Conservation (phyloP, 2,113 vertebrate species). For the Larimichthys crocea region DNA sequence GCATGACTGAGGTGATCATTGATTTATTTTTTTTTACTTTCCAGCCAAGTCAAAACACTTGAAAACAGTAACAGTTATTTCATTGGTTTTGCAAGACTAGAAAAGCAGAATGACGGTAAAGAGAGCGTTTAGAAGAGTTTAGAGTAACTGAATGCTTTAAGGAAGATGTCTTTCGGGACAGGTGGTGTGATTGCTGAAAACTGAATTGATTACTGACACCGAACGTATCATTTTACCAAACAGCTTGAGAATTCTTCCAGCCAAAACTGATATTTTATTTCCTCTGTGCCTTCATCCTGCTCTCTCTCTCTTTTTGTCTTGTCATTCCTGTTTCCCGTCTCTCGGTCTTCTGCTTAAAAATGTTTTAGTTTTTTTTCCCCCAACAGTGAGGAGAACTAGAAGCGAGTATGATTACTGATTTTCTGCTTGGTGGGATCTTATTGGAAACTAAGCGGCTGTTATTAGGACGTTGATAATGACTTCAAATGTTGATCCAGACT, state of each 20-base stretch:
- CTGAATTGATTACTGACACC: background rate
- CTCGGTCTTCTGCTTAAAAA: conserved; percentile 20
- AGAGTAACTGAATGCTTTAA: background rate
- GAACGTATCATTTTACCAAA: background rate
- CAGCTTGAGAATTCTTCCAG: background rate
- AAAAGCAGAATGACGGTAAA: too few species aligned
- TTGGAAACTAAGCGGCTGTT: conserved; percentile 43
- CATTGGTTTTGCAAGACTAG: background rate
- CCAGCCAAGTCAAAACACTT: conserved; percentile 1
- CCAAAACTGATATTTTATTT: too few species aligned
- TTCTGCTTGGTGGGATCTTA: conserved; percentile 58
- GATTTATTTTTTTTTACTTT: background rate
- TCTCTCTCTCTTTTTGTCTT: background rate
- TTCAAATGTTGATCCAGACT: conserved; percentile 37
- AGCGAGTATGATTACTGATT: conserved; percentile 44
- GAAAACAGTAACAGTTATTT: background rate
- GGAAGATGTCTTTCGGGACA: background rate
- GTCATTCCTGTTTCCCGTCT: background rate
- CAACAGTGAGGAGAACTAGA: conserved; percentile 5
- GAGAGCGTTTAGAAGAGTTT: background rate
- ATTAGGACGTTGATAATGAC: conserved; percentile 44
- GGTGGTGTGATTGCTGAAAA: background rate
- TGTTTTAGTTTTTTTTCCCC: background rate
- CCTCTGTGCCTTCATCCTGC: background rate
- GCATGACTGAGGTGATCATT: conserved; percentile 24